Evolutionary conservation across 2,113 vertebrate species (phyloP), one percentile per base, ranked within the genome.

Genomic region (Dipodomys merriami): DNA sequence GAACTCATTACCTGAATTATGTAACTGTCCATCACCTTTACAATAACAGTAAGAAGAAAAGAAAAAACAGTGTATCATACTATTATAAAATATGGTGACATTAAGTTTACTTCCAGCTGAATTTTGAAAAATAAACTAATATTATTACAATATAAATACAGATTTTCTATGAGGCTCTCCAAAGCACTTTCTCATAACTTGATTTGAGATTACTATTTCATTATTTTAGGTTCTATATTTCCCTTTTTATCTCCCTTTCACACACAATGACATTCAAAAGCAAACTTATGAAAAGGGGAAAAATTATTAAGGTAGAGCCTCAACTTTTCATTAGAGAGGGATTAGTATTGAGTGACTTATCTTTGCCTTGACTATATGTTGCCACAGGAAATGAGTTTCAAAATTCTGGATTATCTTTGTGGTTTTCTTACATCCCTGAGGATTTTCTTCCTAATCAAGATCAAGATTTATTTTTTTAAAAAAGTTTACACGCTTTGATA

Each of bases 201-300:
- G 22, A 92, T 2, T 69, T 82, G 1, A 1, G 2, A 88, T 90
- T 89, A 44, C 18, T 4, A 60, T 35, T 90, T 5, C 29, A 62
- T 68, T 79, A 27, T 73, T 83, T 78, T 90, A 49, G 33, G 5
- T 3, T 16, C 12, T 60, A 7, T 64, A 27, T 27, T 71, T 3
- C 72, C 80, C 10, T 77, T 30, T 88, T n/a, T 57, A 20, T 22
- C 53, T 80, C 20, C 71, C n/a, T 83, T 6, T 79, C 19, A 80
- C 30, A 90, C 39, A 78, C 88, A 90, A 88, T 76, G 30, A 62
- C 29, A 85, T 69, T 15, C 33, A 93, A 49, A 57, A 78, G 13
- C 39, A 91, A 81, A 85, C 5, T 69, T 62, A n/a, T 7, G 29
- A 84, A 60, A 12, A 90, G 53, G 49, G 71, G 39, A 25, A 94